phyloP scores from a whole-genome alignment of 1,140 invertebrate genomes.

The Drosophila ohnishii region DNA sequence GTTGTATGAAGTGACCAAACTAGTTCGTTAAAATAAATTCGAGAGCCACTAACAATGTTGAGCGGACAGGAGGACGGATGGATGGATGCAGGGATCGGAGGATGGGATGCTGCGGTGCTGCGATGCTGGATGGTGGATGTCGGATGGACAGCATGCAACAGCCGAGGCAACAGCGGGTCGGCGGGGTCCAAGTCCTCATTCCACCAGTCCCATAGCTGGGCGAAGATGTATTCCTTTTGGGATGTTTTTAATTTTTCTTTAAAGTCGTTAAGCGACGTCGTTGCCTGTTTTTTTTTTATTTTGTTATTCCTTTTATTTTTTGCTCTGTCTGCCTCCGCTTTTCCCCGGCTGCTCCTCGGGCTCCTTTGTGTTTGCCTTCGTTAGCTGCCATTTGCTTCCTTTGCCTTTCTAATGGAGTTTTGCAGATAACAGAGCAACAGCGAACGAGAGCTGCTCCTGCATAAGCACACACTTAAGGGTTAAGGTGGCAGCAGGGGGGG shows the following conservation, averaged over 20 bases:
- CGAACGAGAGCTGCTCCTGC: slow-evolving; percentile 56
- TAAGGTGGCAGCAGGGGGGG: slow-evolving; percentile 41
- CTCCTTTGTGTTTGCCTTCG: slow-evolving; percentile 66
- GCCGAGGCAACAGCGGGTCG: slow-evolving; percentile 18
- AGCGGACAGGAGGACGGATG: slow-evolving; percentile 43
- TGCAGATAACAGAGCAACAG: slow-evolving; percentile 69
- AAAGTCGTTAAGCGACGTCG: slow-evolving; percentile 80
- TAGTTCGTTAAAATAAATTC: slow-evolving; percentile 82
- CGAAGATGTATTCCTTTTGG: slow-evolving; percentile 82
- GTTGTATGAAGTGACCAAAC: slow-evolving; percentile 82
- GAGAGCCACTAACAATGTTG: slow-evolving; percentile 80
- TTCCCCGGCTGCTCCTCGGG: slow-evolving; percentile 12
- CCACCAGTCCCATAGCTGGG: slow-evolving; percentile 53
- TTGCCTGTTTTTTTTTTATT: slow-evolving; percentile 47
- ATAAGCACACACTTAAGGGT: slow-evolving; percentile 79
- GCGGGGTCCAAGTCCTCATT: slow-evolving; percentile 30
- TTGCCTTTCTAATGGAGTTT: slow-evolving; percentile 81
- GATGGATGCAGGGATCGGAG: slow-evolving; percentile 25
- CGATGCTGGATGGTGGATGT: slow-evolving; percentile 12
- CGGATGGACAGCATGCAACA: slow-evolving; percentile 72
- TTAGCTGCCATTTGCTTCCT: slow-evolving; percentile 79
- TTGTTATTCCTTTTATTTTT: slow-evolving; percentile 44
- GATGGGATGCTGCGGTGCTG: slow-evolving; percentile 13
- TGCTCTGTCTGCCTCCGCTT: slow-evolving; percentile 20
- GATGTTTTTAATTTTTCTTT: slow-evolving; percentile 82